phyloP scores from a whole-genome alignment of 53 echinoderm and acorn worm genomes.

The Patiria pectinifera region DNA sequence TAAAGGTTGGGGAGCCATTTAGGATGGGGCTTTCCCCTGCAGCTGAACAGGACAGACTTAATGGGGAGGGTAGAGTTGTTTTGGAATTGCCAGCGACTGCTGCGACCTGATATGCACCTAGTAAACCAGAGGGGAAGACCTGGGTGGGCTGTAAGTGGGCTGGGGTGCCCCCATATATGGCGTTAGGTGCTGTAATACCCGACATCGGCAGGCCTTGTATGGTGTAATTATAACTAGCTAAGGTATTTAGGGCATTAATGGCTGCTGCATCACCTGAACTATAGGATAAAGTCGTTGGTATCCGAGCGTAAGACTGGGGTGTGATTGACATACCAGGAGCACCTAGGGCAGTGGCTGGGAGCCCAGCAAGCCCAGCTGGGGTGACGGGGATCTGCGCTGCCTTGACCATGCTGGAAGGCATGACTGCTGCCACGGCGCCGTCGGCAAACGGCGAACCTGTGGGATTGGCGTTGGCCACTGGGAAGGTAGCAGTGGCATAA shows the following conservation, averaged over 20 bases:
- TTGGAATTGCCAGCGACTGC: constrained; percentile 58
- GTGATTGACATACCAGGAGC: constrained; percentile 48
- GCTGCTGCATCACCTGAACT: constrained; percentile 65
- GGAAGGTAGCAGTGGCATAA: constrained; percentile 95
- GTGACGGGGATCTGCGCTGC: constrained; percentile 74
- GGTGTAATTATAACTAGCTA: constrained; percentile 82
- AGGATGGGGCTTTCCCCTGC: constrained; percentile 43
- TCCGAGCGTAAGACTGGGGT: constrained; percentile 53
- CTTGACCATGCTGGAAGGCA: constrained; percentile 80
- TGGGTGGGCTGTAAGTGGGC: constrained; percentile 70
- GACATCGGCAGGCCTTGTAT: constrained; percentile 67
- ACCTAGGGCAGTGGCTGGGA: constrained; percentile 59
- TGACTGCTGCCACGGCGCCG: constrained; percentile 77
- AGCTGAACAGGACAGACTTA: constrained; percentile 37
- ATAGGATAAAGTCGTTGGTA: constrained; percentile 60
- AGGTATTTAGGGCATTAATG: constrained; percentile 74
- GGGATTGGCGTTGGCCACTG: constrained; percentile 97
- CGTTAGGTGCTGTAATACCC: constrained; percentile 79
- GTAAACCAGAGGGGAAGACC: constrained; percentile 88
- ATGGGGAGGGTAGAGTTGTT: constrained; percentile 65
- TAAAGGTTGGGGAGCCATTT: constrained; percentile 59
- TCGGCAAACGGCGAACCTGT: constrained; percentile 98
- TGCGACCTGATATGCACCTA: constrained; percentile 85
- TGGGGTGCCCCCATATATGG: constrained; percentile 84
- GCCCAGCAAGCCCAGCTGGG: constrained; percentile 67